Evolutionary conservation across 2,888 invertebrate genomes (phyloP).

Genomic region (Fabriciana adippe): DNA sequence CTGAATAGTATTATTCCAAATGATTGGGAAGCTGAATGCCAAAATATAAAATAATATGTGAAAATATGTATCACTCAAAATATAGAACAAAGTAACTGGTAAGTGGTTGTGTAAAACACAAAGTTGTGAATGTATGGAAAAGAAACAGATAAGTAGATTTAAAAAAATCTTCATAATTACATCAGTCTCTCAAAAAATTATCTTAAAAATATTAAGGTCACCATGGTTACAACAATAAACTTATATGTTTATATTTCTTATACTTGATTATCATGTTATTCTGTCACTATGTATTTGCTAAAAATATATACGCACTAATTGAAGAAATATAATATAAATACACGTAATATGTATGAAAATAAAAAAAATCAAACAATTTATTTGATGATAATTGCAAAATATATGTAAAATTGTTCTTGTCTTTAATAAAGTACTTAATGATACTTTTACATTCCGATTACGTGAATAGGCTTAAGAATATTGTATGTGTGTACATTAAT

Average conservation of each 20-base stretch:
- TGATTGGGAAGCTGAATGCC: constrained; percentile 87
- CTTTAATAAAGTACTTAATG: constrained; percentile 1
- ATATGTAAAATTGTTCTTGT: not conserved
- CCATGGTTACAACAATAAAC: too few relatives aligned
- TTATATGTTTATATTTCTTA: too few relatives aligned
- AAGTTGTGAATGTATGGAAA: too few relatives aligned
- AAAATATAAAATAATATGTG: constrained; percentile 48
- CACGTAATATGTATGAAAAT: too few relatives aligned
- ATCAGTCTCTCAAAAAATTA: too few relatives aligned
- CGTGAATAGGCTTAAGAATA: constrained; percentile 8
- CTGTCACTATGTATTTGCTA: too few relatives aligned
- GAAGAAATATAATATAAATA: too few relatives aligned
- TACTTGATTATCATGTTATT: too few relatives aligned
- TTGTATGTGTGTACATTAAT: not conserved
- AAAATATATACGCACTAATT: too few relatives aligned
- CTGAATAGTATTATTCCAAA: constrained; percentile 82
- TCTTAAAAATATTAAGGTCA: too few relatives aligned
- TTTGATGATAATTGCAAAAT: not conserved
- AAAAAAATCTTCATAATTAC: too few relatives aligned
- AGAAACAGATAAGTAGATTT: too few relatives aligned
- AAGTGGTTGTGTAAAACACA: not conserved
- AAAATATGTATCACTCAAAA: not conserved
- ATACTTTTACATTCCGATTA: constrained; percentile 15
- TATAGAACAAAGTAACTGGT: not conserved
- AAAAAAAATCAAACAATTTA: not conserved